These are phyloP conservation scores for Eumeta japonica DNA, from an alignment of 1,140 invertebrate genomes.

Conservation along the genomic window DNA sequence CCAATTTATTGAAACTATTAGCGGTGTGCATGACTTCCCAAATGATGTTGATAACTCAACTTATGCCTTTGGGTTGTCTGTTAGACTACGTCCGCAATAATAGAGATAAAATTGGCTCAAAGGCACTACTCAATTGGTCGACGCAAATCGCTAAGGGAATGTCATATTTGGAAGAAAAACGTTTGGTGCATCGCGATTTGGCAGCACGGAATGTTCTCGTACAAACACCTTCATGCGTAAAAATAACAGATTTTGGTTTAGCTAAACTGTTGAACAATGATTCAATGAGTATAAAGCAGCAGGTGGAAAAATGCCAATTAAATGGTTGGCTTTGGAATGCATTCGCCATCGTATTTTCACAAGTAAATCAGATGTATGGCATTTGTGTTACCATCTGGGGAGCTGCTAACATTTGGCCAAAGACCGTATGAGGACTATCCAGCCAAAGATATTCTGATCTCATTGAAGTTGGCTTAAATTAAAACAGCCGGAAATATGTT, in stretches of 20 bases:
- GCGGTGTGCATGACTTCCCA: slow-evolving; percentile 97
- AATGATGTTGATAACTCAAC: slow-evolving; percentile 96
- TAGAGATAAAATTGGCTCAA: slow-evolving; percentile 92
- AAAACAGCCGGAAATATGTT: slow-evolving; percentile 88
- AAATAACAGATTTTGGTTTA: slow-evolving; percentile 98
- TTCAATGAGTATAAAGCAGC: slow-evolving; percentile 94
- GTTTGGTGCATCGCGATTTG: slow-evolving; percentile 93
- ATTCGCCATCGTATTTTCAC: slow-evolving; percentile 95
- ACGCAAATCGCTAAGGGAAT: slow-evolving; percentile 97
- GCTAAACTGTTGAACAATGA: slow-evolving; percentile 93
- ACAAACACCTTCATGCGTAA: slow-evolving; percentile 89
- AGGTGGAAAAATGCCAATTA: slow-evolving; percentile 98
- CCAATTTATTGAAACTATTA: slow-evolving; percentile 90
- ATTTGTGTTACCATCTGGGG: slow-evolving; percentile 98
- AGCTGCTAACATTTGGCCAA: slow-evolving; percentile 91
- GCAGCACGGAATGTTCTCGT: slow-evolving; percentile 96
- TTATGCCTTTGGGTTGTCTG: slow-evolving; percentile 95
- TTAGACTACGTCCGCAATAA: slow-evolving; percentile 93
- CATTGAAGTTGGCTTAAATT: slow-evolving; percentile 91
- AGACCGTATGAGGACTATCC: slow-evolving; percentile 90
- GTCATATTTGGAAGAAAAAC: slow-evolving; percentile 92
- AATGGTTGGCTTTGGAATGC: slow-evolving; percentile 97
- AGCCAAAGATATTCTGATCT: slow-evolving; percentile 89
- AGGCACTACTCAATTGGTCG: slow-evolving; percentile 94
- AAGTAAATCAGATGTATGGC: slow-evolving; percentile 98